Base-by-base conservation (phyloP, 2,113 vertebrate species). In the Macroglossus sobrinus region DNA sequence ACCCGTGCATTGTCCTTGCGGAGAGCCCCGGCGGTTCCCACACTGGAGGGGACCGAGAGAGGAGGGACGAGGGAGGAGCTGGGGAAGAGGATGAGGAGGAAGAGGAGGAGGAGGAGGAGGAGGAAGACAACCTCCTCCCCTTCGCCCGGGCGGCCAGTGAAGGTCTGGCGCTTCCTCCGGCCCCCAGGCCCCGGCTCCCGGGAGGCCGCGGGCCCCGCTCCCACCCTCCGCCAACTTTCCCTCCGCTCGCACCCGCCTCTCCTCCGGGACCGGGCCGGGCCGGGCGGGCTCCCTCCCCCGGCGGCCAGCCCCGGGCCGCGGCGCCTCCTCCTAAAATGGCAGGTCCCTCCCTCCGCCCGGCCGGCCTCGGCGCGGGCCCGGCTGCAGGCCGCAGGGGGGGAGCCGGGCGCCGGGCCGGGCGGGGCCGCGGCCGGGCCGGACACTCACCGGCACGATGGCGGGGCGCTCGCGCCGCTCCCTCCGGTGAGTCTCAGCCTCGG, bases 11-110 rank as follows among this genome's bases (percentile, higher is more conserved):
- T 97, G 97, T 98, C 97, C 97, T 98, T 98, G 97, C 95, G n/a
- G 40, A 75, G 92, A 61, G 26, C 86, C 96, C 96, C 88, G 57
- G 68, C 91, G 93, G 78, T 40, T 90, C 94, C 76, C 97, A 84
- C 91, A 64, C 94, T 69, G 94, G 96, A 89, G 97, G 96, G 97
- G 94, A 93, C 97, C 64, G 61, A 97, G 97, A 97, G 97, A 97
- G 97, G 97, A 97, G 97, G 97, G 97, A 92, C 96, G 95, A 97
- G 97, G 97, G 97, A 97, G 97, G 98, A 96, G 97, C 97, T 97
- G 97, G 92, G 91, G 88, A 53, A 92, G 97, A 95, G 75, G 84
- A 86, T 64, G 87, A 97, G 87, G 96, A 97, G 93, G 96, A 97
- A 88, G 94, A 96, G 69, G 95, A 94, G 84, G 94, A 92, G 87